Conservation (phyloP, 2,113 vertebrate species). For the Coturnix japonica region DNA sequence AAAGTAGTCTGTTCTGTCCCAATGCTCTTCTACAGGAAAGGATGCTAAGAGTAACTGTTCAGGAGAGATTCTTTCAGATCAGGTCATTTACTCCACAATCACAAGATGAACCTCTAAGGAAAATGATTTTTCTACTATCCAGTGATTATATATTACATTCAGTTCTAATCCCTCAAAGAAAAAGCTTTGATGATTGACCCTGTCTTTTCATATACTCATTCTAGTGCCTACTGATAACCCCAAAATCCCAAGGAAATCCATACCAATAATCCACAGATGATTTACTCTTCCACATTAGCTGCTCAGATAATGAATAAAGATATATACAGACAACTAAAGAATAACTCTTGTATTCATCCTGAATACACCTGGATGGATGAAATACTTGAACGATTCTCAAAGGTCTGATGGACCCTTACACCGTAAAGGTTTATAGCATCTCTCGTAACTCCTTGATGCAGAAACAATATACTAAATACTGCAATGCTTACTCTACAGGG, state of each 20-base stretch:
- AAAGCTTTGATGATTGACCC: neutral
- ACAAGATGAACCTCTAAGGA: neutral
- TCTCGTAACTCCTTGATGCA: neutral
- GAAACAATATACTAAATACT: neutral
- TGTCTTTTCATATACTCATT: neutral
- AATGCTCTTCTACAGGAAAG: neutral
- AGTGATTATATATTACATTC: neutral
- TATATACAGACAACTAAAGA: neutral
- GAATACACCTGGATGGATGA: neutral
- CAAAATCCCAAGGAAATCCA: neutral
- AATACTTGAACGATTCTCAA: neutral
- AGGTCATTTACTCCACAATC: accelerated
- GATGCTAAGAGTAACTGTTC: neutral
- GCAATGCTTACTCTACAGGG: neutral
- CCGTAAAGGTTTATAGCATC: neutral
- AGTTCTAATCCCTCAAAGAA: neutral
- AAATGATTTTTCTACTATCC: neutral
- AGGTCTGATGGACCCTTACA: neutral
- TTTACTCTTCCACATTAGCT: neutral
- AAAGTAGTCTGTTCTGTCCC: neutral
- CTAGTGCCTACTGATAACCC: neutral
- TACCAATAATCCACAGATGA: neutral
- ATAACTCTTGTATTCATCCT: neutral
- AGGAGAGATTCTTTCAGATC: neutral
- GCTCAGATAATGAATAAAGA: neutral